Percentiles rank a stretch among this genome's conserved stretches.
phyloP scores from a whole-genome alignment of 2,888 invertebrate genomes.

The Stenolophus ochropezus region DNA sequence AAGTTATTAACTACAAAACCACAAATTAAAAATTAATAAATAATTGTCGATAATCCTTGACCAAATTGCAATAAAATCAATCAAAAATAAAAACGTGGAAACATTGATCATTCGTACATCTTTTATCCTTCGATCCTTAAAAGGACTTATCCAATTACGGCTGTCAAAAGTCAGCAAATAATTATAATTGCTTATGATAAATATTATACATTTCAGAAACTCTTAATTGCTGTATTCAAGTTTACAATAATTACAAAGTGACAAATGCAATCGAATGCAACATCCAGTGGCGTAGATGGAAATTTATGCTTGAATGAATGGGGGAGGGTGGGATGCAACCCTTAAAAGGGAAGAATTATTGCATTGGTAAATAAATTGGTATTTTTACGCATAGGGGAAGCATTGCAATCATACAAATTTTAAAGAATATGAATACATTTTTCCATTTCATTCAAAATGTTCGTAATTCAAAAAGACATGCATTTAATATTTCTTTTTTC shows the following conservation, averaged over 20 bases:
- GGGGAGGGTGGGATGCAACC: not conserved
- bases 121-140: not conserved
- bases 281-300: not conserved
- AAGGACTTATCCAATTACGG: constrained; percentile 6
- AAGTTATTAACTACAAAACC: too few species aligned
- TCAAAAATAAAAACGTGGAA: not conserved
- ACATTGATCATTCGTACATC: not conserved
- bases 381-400: not conserved
- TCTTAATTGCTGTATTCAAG: not conserved
- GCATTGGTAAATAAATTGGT: not conserved
- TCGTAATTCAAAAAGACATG: too few species aligned
- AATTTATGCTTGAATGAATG: not conserved
- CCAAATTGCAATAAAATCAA: not conserved
- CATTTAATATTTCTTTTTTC: too few species aligned
- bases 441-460: too few species aligned
- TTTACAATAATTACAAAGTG: not conserved
- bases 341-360: not conserved
- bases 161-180: not conserved
- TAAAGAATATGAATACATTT: not conserved
- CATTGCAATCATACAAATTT: too few species aligned
- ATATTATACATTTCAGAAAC: not conserved
- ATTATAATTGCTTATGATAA: constrained; percentile 6
- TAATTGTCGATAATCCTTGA: not conserved
- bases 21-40: not conserved
- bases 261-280: not conserved